Conservation (phyloP, 2,113 vertebrate genomes). For the Aepyceros melampus region DNA sequence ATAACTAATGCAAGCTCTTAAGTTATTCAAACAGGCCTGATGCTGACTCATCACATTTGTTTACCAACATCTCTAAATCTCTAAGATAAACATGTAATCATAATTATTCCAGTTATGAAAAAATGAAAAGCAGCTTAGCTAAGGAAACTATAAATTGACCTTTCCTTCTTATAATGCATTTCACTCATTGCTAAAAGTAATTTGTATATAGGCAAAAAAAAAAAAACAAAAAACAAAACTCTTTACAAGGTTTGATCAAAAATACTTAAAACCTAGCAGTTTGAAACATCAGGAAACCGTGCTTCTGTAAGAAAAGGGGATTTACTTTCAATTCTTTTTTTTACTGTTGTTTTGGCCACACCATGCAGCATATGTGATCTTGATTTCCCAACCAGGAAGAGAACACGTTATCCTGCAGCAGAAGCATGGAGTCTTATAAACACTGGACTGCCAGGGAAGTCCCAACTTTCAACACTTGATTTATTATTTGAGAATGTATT, state of each 20-base stretch:
- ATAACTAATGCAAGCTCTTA: background rate
- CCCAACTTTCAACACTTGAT: background rate
- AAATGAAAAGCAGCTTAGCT: background rate
- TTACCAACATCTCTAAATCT: background rate
- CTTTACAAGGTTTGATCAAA: background rate
- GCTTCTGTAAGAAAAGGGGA: background rate
- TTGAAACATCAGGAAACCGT: background rate
- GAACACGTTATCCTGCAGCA: fast-evolving
- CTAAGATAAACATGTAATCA: background rate
- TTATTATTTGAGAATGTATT: background rate
- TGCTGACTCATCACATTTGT: background rate
- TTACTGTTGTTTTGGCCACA: background rate
- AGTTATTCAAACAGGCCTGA: background rate
- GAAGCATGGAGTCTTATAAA: background rate
- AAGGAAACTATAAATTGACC: background rate
- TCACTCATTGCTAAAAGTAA: background rate
- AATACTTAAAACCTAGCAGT: background rate
- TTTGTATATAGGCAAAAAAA: background rate
- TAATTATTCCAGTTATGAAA: background rate
- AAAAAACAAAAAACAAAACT: background rate
- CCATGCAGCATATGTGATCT: background rate
- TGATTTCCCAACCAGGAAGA: background rate
- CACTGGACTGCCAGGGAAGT: background rate
- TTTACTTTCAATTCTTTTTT: background rate
- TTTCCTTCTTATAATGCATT: background rate